These are phyloP conservation scores for Clistopyga incitator DNA, from an alignment of 2,888 invertebrate species.

Conservation along the genomic window DNA sequence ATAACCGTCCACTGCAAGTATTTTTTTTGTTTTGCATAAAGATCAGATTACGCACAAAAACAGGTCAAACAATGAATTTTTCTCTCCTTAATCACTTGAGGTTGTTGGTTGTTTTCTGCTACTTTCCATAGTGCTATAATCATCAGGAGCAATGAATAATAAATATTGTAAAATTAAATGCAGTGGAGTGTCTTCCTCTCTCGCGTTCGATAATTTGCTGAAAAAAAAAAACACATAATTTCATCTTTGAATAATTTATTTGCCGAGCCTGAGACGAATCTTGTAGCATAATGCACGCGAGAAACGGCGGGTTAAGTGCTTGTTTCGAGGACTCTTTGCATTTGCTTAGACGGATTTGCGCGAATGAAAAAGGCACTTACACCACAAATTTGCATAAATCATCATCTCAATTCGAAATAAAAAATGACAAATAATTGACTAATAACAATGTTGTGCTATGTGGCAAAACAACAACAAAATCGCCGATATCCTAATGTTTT, in stretches of 20 bases:
- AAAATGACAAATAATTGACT: slow-evolving; percentile 50
- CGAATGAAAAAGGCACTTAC: slow-evolving; percentile 63
- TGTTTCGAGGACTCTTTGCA: slow-evolving; percentile 56
- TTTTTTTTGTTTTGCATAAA: no score
- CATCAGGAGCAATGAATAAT: background rate
- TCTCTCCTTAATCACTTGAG: no score
- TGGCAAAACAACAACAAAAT: slow-evolving; percentile 15
- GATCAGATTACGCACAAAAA: no score
- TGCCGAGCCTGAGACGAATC: slow-evolving; percentile 8
- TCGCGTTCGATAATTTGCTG: background rate
- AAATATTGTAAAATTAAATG: background rate
- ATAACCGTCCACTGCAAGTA: no score
- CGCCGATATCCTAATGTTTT: slow-evolving; percentile 70
- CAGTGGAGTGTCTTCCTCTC: background rate
- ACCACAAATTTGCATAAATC: slow-evolving; percentile 43
- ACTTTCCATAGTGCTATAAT: background rate
- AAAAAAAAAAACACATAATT: background rate
- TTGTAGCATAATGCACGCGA: no score
- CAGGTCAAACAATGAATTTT: background rate
- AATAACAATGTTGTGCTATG: slow-evolving; percentile 40
- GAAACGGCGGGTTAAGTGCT: slow-evolving; percentile 47
- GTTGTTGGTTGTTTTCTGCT: background rate
- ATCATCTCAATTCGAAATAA: slow-evolving; percentile 20
- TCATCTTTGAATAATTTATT: background rate
- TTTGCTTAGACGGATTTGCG: slow-evolving; percentile 62